Base-by-base conservation (phyloP, 2,888 invertebrate species). In the Apodemia hepburni region DNA sequence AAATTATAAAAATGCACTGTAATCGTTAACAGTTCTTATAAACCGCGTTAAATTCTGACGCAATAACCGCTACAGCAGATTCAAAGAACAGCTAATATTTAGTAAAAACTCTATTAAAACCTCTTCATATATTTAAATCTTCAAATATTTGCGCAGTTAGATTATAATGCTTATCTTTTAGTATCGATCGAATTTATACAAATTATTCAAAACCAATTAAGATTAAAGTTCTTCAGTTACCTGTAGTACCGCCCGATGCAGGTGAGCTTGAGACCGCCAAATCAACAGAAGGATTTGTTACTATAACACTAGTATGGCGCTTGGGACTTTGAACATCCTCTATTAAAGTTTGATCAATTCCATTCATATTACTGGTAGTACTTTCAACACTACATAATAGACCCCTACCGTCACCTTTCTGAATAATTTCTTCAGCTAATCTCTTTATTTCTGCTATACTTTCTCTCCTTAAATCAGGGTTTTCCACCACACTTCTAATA, bases 241-340 rank as follows among this genome's bases (percentile, higher is more conserved):
- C 91, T 66, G 88, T 88, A 49, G 81, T 87, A 17, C 84, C 89
- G 18, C 83, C 84, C 45, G 90, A 91, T 7, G 77, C 89, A 11
- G 92, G 92, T 0, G 92, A 92, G 0, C 84, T 86, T 17, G 84
- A 83, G 64, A 92, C 87, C 3, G 76, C 91, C 54, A 95, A 86
- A 79, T 95, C 95, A 8, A 95, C 93, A 1, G 95, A 95, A 0
- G 95, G 94, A 74, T 95, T 94, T 0, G 95, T 95, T 9, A 95
- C 93, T 66, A 95, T 95, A 2, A 95, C 95, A 70, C 94, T 94
- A 8, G 94, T 93, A 66, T 91, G 92, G 67, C 85, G 87, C 60
- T 82, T 85, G 38, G 79, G 87, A 3, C 82, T 82, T 49, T 33
- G 62, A 45, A 87, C 87, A 64, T 90, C 87, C 38, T 85, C 66